phyloP scores from a whole-genome alignment of 2,888 invertebrate species.

The Polydesmus complanatus region DNA sequence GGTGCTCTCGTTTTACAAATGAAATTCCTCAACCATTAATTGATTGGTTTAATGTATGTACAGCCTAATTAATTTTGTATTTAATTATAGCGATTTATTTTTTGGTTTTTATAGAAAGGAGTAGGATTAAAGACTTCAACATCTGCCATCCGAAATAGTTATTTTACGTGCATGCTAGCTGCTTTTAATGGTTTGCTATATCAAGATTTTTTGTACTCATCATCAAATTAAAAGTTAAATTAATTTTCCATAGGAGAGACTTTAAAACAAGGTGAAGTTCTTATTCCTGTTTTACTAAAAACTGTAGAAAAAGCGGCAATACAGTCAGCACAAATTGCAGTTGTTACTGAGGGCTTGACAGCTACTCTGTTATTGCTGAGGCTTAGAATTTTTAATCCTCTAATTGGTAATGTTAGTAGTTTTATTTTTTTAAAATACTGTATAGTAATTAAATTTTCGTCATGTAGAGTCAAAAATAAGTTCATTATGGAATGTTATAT shows the following conservation, averaged over 20 bases:
- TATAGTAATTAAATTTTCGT: not conserved
- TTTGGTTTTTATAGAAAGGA: conserved; percentile 46
- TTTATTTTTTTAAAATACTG: not conserved
- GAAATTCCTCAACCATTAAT: conserved; percentile 50
- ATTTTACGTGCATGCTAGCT: conserved; percentile 57
- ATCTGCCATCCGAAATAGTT: conserved; percentile 58
- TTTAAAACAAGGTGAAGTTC: conserved; percentile 22
- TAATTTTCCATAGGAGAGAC: conserved; percentile 19
- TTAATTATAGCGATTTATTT: not conserved
- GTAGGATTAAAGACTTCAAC: conserved; percentile 57
- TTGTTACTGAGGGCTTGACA: conserved; percentile 57
- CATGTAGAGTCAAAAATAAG: conserved; percentile 36
- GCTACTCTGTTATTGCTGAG: conserved; percentile 53
- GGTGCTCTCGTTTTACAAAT: conserved; percentile 54
- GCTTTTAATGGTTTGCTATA: conserved; percentile 48
- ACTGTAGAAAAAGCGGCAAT: conserved; percentile 59
- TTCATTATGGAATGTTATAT: conserved; percentile 52
- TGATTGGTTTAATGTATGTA: conserved; percentile 40
- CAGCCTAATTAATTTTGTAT: not conserved
- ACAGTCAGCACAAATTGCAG: conserved; percentile 53
- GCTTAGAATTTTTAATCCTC: conserved; percentile 39
- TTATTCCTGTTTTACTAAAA: conserved; percentile 51
- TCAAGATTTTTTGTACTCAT: conserved; percentile 24
- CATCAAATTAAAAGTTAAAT: not conserved
- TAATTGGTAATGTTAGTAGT: conserved; percentile 9